Evolutionary conservation across 1,140 invertebrate species (phyloP), one percentile per base, ranked within the genome.

Genomic region (Rhagoletis zephyria): DNA sequence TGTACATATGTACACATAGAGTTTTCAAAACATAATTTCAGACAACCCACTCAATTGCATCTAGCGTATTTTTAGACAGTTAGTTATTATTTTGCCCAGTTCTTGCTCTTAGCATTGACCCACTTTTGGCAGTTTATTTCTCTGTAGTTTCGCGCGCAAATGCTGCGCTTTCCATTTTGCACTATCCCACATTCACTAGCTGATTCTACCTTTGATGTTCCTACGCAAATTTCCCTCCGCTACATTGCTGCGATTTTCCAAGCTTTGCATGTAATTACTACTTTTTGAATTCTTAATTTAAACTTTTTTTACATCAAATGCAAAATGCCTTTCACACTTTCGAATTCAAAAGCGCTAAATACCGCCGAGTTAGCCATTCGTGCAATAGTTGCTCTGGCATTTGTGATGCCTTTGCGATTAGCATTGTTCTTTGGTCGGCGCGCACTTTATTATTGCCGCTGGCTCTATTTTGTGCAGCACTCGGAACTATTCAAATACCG

Each of bases 401-500:
- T 67, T 67, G n/a, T 40, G 40, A 67, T 67, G 30, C 30, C 19
- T 67, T 67, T 30, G 64, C 40, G 64, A 67, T 67, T 67, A 30
- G 30, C 40, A 9, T 42, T 14, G 64, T n/a, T 67, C 5, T 42
- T 67, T 65, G 30, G 30, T 30, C 30, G 30, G 30, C 30, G 30
- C 30, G 30, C 30, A 30, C 30, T 70, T 19, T 48, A 7, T 48
- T 45, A 19, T 48, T 74, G 10, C 16, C 42, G 12, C 4, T 74
- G 42, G 5, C 40, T 42, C 30, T 70, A 4, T 63, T 63, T 7
- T n/a, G 61, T 63, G 12, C 12, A 16, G 10, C 67, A 70, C 67
- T 45, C 3, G 16, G 16, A 81, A 81, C 74, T 81, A 81, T 81
- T 81, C 48, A 30, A 51, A 30, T 81, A 48, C 45, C 56, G 74